Conservation (phyloP, 2,113 vertebrate species). For the Actenoides hombroni region DNA sequence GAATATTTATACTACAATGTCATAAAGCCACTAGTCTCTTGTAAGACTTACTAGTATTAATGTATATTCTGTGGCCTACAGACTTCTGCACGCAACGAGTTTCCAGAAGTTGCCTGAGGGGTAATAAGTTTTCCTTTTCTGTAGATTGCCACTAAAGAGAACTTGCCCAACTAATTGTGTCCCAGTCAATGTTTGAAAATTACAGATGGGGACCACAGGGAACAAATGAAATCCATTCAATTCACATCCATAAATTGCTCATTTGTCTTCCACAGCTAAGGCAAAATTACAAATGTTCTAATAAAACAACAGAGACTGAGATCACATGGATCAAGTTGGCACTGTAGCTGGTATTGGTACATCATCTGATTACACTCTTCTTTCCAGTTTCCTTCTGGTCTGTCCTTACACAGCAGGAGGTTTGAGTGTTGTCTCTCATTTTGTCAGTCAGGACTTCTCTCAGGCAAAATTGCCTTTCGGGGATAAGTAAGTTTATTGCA, state of each 20-base stretch:
- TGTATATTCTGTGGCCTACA: neutral
- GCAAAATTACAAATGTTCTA: neutral
- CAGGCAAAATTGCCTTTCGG: neutral
- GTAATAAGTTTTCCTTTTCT: neutral
- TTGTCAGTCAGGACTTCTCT: neutral
- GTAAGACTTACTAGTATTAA: neutral
- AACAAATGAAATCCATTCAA: neutral
- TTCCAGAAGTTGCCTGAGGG: neutral
- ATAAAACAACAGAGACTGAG: neutral
- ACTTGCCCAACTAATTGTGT: neutral
- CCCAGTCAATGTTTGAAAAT: neutral
- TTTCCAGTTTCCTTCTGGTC: neutral
- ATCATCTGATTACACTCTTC: neutral
- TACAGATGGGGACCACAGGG: neutral
- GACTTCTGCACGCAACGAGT: rapidly evolving
- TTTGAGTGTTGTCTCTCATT: neutral
- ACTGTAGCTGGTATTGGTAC: neutral
- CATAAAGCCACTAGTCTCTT: neutral
- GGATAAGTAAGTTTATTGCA: neutral
- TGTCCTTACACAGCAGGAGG: neutral
- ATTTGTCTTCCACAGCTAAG: neutral
- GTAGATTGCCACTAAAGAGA: neutral
- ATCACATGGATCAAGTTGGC: neutral
- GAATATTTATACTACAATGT: neutral
- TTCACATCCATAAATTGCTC: neutral